Evolutionary conservation across 2,113 vertebrate genomes (phyloP).

Genomic region (Entomyzon cyanotis): DNA sequence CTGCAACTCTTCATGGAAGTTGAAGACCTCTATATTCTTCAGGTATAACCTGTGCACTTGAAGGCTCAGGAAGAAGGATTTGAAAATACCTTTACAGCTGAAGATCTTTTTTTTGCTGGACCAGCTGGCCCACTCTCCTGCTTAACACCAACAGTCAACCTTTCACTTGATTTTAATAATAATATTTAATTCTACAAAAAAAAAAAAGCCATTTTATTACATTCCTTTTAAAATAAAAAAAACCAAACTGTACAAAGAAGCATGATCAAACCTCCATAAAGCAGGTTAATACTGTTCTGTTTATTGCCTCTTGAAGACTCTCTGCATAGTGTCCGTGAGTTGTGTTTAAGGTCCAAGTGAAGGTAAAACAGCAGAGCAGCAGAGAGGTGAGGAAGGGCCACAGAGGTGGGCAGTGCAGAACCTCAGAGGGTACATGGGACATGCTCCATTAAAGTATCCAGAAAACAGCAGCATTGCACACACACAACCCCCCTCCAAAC

Average conservation of each 20-base stretch:
- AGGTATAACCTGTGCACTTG: background rate
- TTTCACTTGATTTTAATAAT: constrained; percentile 77
- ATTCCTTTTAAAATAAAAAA: constrained; percentile 72
- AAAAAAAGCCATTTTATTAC: constrained; percentile 73
- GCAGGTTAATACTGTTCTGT: constrained; percentile 78
- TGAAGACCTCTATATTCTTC: constrained; percentile 9
- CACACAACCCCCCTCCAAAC: constrained; percentile 66
- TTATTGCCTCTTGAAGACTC: constrained; percentile 78
- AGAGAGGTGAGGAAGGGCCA: constrained; percentile 72
- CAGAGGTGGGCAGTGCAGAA: constrained; percentile 71
- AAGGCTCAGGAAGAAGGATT: background rate
- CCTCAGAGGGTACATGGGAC: constrained; percentile 68
- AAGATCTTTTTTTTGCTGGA: constrained; percentile 36
- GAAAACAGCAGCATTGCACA: constrained; percentile 72
- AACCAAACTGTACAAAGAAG: constrained; percentile 74
- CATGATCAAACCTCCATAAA: constrained; percentile 77
- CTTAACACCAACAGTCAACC: constrained; percentile 73
- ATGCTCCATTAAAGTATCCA: constrained; percentile 75
- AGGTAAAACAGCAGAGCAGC: constrained; percentile 71
- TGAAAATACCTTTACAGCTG: constrained; percentile 28
- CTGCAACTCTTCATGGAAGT: background rate
- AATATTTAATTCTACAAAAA: constrained; percentile 79
- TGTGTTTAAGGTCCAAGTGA: constrained; percentile 74
- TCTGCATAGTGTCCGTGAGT: constrained; percentile 74
- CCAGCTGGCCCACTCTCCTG: constrained; percentile 38